A percentile compares a stretch with the other conserved stretches of the same genome.
Evolutionary conservation across 30 jellyfish, hydroid and myxozoan genomes (phyloP).

Genomic region (Hydractinia symbiolongicarpus): DNA sequence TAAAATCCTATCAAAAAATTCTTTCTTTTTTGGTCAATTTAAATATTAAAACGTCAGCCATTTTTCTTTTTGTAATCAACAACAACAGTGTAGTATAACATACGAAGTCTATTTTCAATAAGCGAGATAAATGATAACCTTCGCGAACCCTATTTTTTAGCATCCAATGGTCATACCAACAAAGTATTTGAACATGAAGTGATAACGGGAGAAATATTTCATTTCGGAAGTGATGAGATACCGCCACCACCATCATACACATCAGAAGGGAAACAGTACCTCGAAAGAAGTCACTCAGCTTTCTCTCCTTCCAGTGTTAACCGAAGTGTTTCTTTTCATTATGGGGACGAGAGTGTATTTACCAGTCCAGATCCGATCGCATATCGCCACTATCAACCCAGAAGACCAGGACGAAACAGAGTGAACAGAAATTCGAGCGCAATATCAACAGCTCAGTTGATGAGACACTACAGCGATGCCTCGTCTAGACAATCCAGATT

Average conservation of each 20-base stretch:
- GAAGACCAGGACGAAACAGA: constrained; percentile 3
- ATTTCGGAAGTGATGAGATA: not conserved
- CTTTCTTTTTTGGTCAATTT: too few relatives aligned
- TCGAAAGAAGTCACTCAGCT: not conserved
- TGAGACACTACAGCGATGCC: not conserved
- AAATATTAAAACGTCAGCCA: too few relatives aligned
- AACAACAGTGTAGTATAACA: too few relatives aligned
- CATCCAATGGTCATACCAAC: constrained; percentile 4
- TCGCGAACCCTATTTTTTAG: not conserved
- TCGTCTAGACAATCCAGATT: not conserved
- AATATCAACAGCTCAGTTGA: not conserved
- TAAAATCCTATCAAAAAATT: too few relatives aligned
- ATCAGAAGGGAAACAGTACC: not conserved
- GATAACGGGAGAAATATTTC: not conserved
- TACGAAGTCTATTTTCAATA: too few relatives aligned
- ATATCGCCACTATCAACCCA: not conserved
- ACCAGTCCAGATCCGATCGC: constrained; percentile 1
- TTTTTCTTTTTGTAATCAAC: too few relatives aligned
- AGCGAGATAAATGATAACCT: too few relatives aligned
- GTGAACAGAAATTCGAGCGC: constrained; percentile 4
- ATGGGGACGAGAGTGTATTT: constrained; percentile 7
- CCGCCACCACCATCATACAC: not conserved
- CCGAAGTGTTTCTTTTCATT: not conserved
- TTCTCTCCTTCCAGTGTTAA: not conserved
- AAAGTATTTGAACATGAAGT: not conserved